phyloP scores from a whole-genome alignment of 2,797 vertebrate species.

The Pampus argenteus region DNA sequence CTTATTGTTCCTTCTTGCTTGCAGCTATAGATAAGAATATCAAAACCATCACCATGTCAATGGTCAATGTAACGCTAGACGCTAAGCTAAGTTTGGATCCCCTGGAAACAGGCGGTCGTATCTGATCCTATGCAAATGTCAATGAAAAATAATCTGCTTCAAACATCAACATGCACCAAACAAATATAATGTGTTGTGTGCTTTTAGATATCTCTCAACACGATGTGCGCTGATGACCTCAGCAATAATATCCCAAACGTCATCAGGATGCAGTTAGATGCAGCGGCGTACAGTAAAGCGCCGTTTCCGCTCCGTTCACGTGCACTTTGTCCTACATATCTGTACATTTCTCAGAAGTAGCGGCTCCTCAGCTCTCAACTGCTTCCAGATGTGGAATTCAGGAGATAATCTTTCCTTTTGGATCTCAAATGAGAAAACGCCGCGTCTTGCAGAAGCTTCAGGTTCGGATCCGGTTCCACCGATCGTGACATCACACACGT shows the following conservation, averaged over 20 bases:
- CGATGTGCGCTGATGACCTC: neutral
- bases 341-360: conserved; percentile 74
- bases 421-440: conserved; percentile 57
- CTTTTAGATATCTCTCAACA: conserved; percentile 9
- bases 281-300: conserved; percentile 29
- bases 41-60: neutral
- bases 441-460: conserved; percentile 55
- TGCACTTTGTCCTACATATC: conserved; percentile 80
- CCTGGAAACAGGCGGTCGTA: neutral
- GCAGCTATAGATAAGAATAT: neutral
- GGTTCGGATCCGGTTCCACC: conserved; percentile 40
- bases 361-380: conserved; percentile 55
- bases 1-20: neutral
- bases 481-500: conserved; percentile 30
- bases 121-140: no score
- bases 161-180: neutral
- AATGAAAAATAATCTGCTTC: neutral
- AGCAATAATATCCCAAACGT: conserved; percentile 9
- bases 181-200: neutral
- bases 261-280: conserved; percentile 15
- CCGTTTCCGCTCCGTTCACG: conserved; percentile 35
- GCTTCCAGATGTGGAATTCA: conserved; percentile 79
- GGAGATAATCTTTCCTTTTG: conserved; percentile 70
- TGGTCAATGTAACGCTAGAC: neutral
- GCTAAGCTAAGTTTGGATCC: neutral